A percentile compares a stretch with the other conserved stretches of the same genome.
Conservation (phyloP, 1,140 invertebrate genomes). For the Drosophila orena region DNA sequence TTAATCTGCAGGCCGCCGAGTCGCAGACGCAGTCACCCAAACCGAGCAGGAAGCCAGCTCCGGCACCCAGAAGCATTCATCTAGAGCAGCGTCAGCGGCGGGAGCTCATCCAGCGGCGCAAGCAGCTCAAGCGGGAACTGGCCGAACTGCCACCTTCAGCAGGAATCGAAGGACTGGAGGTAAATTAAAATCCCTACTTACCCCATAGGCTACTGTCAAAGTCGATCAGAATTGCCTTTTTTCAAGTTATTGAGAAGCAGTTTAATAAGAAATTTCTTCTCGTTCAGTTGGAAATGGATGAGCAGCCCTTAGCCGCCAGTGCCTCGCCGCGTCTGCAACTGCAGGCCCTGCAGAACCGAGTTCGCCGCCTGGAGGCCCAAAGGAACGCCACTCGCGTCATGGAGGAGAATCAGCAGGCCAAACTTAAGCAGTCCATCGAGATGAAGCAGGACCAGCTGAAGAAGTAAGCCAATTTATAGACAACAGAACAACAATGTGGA, state of each 20-base stretch:
- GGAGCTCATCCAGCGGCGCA: conserved; percentile 85
- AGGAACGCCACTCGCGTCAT: conserved; percentile 82
- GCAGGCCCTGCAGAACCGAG: conserved; percentile 68
- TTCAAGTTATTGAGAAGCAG: background rate
- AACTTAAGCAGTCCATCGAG: conserved; percentile 83
- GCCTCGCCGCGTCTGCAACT: conserved; percentile 47
- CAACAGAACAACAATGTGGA: background rate
- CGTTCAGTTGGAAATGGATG: conserved; percentile 14
- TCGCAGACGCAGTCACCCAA: conserved; percentile 55
- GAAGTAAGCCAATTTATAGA: conserved; percentile 46
- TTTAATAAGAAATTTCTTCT: background rate
- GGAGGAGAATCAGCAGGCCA: conserved; percentile 84
- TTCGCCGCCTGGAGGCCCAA: conserved; percentile 80
- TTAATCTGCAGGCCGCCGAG: conserved; percentile 58
- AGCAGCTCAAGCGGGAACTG: conserved; percentile 61
- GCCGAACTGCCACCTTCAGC: conserved; percentile 43
- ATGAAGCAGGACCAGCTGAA: conserved; percentile 83
- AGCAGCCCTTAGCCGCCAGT: conserved; percentile 26
- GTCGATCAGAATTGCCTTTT: background rate
- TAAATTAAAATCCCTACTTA: no score
- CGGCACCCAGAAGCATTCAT: conserved; percentile 86
- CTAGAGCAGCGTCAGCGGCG: conserved; percentile 84
- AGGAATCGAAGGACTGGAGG: conserved; percentile 28
- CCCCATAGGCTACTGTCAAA: background rate
- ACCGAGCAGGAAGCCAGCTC: conserved; percentile 67